Base-by-base conservation (phyloP, 2,797 vertebrate species). In the Megalops cyprinoides region DNA sequence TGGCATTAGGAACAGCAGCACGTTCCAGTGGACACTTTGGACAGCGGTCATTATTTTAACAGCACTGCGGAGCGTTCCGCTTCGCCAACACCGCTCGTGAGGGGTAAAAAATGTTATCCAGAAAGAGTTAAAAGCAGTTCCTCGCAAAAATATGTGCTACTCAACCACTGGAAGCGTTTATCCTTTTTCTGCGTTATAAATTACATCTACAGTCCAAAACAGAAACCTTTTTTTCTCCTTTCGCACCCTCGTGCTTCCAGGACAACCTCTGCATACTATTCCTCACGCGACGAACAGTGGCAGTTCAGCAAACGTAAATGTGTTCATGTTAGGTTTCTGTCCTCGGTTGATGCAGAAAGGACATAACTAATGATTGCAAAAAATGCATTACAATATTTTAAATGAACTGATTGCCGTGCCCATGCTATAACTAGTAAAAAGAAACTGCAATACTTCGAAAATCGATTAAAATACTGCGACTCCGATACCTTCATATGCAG, bases 11-110 rank as follows among this genome's bases (percentile, higher is more conserved):
- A 83, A 74, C 46, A 80, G 71, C 87, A 84, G 89, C 88, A 89
- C 87, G 83, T 91, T 90, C 82, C 85, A 88, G 75, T 76, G 81
- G 85, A 86, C 86, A 87, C 82, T 87, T 86, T 48, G 83, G 83
- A 87, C 85, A 86, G 85, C 78, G 51, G 77, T 87, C 78, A 83
- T 42, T 73, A 81, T 75, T 71, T 82, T 86, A 78, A 74, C 73
- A 73, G 81, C 49, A n/a, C 56, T 56, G 31, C 77, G 62, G 62
- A 44, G 49, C 80, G 80, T 58, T 37, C 69, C 56, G 42, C 31
- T 65, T 74, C 62, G 25, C 42, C 65, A 74, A 56, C 77, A 62
- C 44, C 76, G 71, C 73, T 56, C 48, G 51, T 15, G n/a, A 28
- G 46, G 69, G 5, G 48, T 28, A 28, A 39, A n/a, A 31, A 77